A percentile compares a stretch with the other conserved stretches of the same genome.
phyloP scores from a whole-genome alignment of 1,140 invertebrate genomes.

The Stegodyphus mimosarum region DNA sequence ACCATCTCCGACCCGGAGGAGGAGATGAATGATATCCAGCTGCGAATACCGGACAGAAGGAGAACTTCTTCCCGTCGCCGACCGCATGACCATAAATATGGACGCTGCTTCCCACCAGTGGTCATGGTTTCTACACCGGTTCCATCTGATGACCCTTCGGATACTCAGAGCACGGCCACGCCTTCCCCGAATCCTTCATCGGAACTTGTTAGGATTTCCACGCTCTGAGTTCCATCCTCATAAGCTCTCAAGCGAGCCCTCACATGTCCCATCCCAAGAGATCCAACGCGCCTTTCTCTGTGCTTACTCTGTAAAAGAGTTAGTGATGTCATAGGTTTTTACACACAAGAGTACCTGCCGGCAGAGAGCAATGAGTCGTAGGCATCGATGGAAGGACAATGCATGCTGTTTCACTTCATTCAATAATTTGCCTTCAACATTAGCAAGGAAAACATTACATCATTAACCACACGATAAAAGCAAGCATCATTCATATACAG shows the following conservation, averaged over 20 bases:
- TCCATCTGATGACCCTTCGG: slow-evolving; percentile 13
- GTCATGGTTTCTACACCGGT: slow-evolving; percentile 15
- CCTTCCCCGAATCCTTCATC: slow-evolving; percentile 37
- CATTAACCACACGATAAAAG: too few relatives aligned
- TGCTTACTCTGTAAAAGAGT: slow-evolving; percentile 23
- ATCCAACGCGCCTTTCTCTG: slow-evolving; percentile 25
- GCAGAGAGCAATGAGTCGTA: slow-evolving; percentile 2
- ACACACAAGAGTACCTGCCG: neutral
- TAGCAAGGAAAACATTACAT: too few relatives aligned
- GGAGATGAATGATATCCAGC: slow-evolving; percentile 51
- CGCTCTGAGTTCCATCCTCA: slow-evolving; percentile 16
- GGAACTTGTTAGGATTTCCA: slow-evolving; percentile 41
- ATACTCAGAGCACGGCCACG: slow-evolving; percentile 12
- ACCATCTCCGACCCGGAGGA: slow-evolving; percentile 51
- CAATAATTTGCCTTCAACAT: too few relatives aligned
- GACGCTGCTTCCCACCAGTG: slow-evolving; percentile 15
- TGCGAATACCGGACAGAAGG: neutral
- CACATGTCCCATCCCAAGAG: neutral
- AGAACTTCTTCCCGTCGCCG: slow-evolving; percentile 23
- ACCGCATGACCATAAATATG: slow-evolving; percentile 26
- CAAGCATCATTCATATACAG: too few relatives aligned
- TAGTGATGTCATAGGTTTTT: neutral
- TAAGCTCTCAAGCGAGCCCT: neutral
- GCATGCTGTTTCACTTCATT: too few relatives aligned
- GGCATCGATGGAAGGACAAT: neutral